These are phyloP conservation scores for Nixonia krombeini DNA, from an alignment of 1,140 invertebrate species.

Conservation along the genomic window DNA sequence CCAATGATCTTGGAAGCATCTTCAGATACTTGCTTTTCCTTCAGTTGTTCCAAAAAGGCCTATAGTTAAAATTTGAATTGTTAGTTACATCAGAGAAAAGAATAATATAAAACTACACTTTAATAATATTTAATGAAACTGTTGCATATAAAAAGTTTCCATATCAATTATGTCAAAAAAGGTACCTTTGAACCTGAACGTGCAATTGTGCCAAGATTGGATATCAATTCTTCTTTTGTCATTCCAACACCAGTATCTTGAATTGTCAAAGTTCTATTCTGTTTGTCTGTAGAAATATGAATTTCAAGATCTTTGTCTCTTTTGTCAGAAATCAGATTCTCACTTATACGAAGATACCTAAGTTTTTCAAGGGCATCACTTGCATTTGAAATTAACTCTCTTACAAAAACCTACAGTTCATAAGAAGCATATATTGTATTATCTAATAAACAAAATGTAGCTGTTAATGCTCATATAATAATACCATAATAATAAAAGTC, in stretches of 20 bases:
- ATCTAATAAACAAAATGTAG: not conserved
- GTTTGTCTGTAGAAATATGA: conserved; percentile 90
- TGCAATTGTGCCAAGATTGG: conserved; percentile 95
- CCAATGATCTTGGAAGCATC: conserved; percentile 90
- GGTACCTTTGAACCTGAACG: conserved; percentile 92
- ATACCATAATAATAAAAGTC: too few relatives aligned
- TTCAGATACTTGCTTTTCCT: conserved; percentile 77
- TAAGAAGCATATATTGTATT: not conserved
- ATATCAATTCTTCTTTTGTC: conserved; percentile 91
- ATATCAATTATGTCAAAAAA: not conserved
- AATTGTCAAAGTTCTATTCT: conserved; percentile 86
- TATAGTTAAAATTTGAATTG: conserved; percentile 60
- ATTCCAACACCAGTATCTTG: conserved; percentile 96
- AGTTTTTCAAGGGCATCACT: conserved; percentile 98
- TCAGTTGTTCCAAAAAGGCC: conserved; percentile 89
- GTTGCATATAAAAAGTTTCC: not conserved
- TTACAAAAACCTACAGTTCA: conserved; percentile 87
- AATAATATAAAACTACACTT: conserved; percentile 4
- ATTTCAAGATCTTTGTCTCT: conserved; percentile 83
- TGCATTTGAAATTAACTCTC: conserved; percentile 96
- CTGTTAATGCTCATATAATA: too few relatives aligned
- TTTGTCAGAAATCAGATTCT: conserved; percentile 64
- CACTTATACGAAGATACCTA: conserved; percentile 79
- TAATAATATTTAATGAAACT: not conserved
- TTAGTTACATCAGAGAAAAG: too few relatives aligned